A percentile compares a stretch with the other conserved stretches of the same genome.
Conservation (phyloP, 1,140 invertebrate genomes). For the Drosophila asahinai region DNA sequence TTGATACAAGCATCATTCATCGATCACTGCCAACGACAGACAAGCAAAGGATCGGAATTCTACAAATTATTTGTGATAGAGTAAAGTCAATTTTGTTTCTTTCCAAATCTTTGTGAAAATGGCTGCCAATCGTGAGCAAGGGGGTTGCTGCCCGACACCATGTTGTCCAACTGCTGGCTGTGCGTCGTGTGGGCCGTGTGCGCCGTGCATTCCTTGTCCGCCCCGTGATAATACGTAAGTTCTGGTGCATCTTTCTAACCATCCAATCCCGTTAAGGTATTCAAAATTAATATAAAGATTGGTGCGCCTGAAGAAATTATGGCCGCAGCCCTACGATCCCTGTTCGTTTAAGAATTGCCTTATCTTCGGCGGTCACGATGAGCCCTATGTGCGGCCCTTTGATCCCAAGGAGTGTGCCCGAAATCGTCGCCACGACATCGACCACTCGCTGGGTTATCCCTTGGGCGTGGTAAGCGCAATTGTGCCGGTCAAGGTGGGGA, state of each 20-base stretch:
- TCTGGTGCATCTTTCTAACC: no score
- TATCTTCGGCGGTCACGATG: constrained; percentile 60
- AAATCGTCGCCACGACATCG: constrained; percentile 26
- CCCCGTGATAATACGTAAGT: constrained; percentile 2
- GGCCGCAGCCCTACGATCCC: constrained; percentile 35
- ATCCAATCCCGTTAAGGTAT: background rate
- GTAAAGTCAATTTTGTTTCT: background rate
- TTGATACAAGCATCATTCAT: background rate
- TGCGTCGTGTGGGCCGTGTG: background rate
- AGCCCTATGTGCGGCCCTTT: constrained; percentile 49
- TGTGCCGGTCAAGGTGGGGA: background rate
- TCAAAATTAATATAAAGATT: constrained; percentile 8
- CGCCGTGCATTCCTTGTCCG: background rate
- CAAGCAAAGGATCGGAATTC: background rate
- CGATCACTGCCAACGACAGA: background rate
- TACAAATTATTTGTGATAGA: constrained; percentile 29
- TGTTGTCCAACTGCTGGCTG: background rate
- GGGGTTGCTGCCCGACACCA: constrained; percentile 17
- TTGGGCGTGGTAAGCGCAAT: constrained; percentile 39
- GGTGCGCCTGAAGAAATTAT: background rate
- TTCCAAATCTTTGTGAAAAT: constrained; percentile 30
- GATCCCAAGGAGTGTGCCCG: constrained; percentile 53
- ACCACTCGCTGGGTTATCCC: constrained; percentile 60
- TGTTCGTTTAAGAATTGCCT: constrained; percentile 56
- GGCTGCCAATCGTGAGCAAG: constrained; percentile 13